Base-by-base conservation (phyloP, 2,113 vertebrate genomes). In the Bathybates hornii region DNA sequence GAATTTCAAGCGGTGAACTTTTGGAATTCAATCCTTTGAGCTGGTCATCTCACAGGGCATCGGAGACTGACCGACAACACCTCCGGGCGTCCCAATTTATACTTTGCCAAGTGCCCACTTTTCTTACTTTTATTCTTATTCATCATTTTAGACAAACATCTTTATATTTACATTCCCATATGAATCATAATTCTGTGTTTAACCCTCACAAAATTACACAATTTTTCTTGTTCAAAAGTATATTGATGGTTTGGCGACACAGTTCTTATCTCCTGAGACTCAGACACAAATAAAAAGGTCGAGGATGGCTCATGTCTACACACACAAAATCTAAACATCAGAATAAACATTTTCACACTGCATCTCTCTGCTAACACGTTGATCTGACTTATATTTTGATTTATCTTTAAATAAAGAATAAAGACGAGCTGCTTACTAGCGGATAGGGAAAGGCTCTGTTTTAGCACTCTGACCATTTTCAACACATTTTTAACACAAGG, bases 281-380 rank as follows among this genome's bases (percentile, higher is more conserved):
- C 59, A 36, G 32, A 36, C 17, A 63, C 32, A 19, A 63, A 63
- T 36, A 19, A 36, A 63, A 63, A 63, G 32, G 2, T 36, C 0
- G 9, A 36, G 16, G 32, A 63, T 4, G 9, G 29, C 29, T 19
- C 5, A 36, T 34, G 2, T 63, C 59, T 63, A n/a, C 17, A 34
- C 29, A 63, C 29, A 63, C 5, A 63, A 0, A 63, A 63, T 34
- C 59, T 63, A 34, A 34, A 63, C 16, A 34, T 11, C 29, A 34
- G 16, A 63, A 34, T 19, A 63, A 10, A 36, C 29, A 63, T n/a
- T 63, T 63, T n/a, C 17, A 0, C 17, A 3, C 0, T 7, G 17
- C 59, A 63, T 63, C 32, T 36, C 32, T 63, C 2, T 63, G 59
- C 29, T 36, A 63, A n/a, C 6, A 63, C 19, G 29, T 36, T 19